A percentile compares a stretch with the other conserved stretches of the same genome.
Conservation (phyloP, 2,888 invertebrate species). For the Hypercompe scribonia region DNA sequence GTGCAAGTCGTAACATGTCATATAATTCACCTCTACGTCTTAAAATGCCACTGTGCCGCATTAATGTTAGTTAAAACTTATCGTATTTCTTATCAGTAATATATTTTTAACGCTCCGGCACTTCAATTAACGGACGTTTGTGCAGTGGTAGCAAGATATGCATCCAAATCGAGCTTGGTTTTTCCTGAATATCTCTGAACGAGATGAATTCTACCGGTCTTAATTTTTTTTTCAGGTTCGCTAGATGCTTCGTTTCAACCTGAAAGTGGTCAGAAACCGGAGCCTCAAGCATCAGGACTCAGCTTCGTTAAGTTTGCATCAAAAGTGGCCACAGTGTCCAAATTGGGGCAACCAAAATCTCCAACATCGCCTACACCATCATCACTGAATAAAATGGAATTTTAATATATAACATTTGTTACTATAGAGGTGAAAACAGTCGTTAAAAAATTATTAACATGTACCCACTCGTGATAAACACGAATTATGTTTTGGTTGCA, state of each 20-base stretch:
- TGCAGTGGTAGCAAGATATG: background rate
- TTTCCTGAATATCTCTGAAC: background rate
- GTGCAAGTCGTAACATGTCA: no score
- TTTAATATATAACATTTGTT: slow-evolving; percentile 52
- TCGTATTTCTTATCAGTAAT: no score
- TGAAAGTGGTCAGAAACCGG: slow-evolving; percentile 72
- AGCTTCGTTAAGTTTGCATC: slow-evolving; percentile 80
- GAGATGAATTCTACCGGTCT: background rate
- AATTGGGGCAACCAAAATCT: slow-evolving; percentile 73
- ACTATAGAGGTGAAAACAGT: background rate
- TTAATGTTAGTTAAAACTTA: no score
- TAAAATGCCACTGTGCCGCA: no score
- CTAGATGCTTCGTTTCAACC: slow-evolving; percentile 75
- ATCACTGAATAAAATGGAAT: slow-evolving; percentile 73
- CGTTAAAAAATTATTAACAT: background rate
- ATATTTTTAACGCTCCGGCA: no score
- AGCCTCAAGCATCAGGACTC: slow-evolving; percentile 72
- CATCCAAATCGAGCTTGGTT: background rate
- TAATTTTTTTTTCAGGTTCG: slow-evolving; percentile 65
- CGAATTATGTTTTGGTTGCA: background rate
- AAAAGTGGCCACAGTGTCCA: slow-evolving; percentile 78
- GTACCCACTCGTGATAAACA: background rate
- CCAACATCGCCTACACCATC: slow-evolving; percentile 74
- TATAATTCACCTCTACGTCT: no score
- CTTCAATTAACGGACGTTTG: background rate